A percentile compares a stretch with the other conserved stretches of the same genome.
Evolutionary conservation across 2,113 vertebrate genomes (phyloP).

Genomic region (Malurus elegans): DNA sequence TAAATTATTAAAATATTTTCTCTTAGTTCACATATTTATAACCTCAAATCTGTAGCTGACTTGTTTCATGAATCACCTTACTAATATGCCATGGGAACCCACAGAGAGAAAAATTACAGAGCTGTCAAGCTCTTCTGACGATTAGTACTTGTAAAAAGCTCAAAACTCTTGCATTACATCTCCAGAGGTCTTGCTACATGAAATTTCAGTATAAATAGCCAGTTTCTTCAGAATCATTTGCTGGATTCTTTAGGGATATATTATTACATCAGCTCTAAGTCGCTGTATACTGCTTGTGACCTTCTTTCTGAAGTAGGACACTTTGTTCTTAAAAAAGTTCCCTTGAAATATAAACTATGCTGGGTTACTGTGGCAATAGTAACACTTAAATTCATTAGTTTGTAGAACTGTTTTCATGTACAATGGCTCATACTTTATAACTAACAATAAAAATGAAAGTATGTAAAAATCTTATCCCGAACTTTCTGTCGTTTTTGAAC

Average conservation of each 20-base stretch:
- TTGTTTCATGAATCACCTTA: neutral
- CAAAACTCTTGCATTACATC: neutral
- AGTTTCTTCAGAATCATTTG: conserved; percentile 12
- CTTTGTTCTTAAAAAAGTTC: neutral
- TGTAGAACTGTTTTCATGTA: neutral
- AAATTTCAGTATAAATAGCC: neutral
- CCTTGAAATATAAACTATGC: neutral
- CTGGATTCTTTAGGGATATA: neutral
- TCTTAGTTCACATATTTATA: neutral
- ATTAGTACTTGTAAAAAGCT: neutral
- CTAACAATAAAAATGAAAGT: neutral
- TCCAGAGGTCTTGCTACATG: conserved; percentile 1
- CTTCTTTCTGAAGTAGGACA: neutral
- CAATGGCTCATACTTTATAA: neutral
- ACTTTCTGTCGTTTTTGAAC: neutral
- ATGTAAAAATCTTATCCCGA: neutral
- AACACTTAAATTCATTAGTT: neutral
- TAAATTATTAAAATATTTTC: neutral
- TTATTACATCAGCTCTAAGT: neutral
- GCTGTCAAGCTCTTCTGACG: neutral
- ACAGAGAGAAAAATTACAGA: conserved; percentile 24
- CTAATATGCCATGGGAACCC: neutral
- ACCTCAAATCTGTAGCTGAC: neutral
- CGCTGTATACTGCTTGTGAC: neutral
- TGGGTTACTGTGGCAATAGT: neutral